These are phyloP conservation scores for Coregonus sp. DNA, from an alignment of 2,797 vertebrate genomes.

Conservation along the genomic window DNA sequence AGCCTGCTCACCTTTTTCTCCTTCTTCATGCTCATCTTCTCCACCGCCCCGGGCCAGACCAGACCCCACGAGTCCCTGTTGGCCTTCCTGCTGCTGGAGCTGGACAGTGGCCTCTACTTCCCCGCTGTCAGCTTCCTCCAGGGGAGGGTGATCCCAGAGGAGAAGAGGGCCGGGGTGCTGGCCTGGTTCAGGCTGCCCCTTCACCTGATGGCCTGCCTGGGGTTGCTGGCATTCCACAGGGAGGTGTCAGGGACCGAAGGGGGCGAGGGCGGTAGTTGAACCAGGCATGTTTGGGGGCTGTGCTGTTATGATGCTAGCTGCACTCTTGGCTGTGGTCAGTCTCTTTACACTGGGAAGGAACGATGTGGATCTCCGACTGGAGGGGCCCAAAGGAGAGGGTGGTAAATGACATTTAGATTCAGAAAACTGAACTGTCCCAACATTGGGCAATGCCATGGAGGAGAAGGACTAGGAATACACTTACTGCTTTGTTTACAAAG, in stretches of 20 bases:
- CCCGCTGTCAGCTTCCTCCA: slow-evolving; percentile 90
- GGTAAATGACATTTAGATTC: slow-evolving; percentile 47
- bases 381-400: slow-evolving; percentile 69
- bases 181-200: slow-evolving; percentile 91
- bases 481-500: slow-evolving; percentile 6
- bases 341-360: slow-evolving; percentile 86
- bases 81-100: slow-evolving; percentile 88
- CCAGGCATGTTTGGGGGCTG: slow-evolving; percentile 89
- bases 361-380: slow-evolving; percentile 82
- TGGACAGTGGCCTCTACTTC: slow-evolving; percentile 91
- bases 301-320: slow-evolving; percentile 84
- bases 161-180: slow-evolving; percentile 82
- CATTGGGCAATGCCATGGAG: not conserved
- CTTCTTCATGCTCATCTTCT: slow-evolving; percentile 91
- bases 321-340: slow-evolving; percentile 86
- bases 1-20: slow-evolving; percentile 90
- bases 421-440: not conserved
- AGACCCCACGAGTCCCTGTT: slow-evolving; percentile 86
- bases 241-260: slow-evolving; percentile 86
- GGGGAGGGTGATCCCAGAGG: slow-evolving; percentile 85
- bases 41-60: slow-evolving; percentile 86
- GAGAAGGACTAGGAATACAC: not conserved
- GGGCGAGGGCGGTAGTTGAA: slow-evolving; percentile 84
- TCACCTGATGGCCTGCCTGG: slow-evolving; percentile 87
- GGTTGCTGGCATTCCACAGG: slow-evolving; percentile 85